Evolutionary conservation across 2,113 vertebrate species (phyloP).

Genomic region (Camelus dromedarius): DNA sequence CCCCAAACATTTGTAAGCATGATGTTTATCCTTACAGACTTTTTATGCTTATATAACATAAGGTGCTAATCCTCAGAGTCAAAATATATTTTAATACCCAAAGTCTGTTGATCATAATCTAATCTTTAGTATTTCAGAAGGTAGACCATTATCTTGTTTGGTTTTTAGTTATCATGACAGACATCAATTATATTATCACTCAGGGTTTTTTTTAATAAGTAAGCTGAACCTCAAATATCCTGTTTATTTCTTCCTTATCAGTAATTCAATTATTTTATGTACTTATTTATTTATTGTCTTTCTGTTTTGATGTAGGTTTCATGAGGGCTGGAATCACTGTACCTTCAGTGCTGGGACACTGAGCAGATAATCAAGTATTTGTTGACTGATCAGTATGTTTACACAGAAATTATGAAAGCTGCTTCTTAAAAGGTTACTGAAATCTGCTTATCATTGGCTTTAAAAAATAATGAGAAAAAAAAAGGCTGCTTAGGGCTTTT

Average conservation of each 20-base stretch:
- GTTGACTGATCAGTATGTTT: neutral
- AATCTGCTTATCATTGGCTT: slow-evolving; percentile 31
- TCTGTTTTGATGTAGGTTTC: neutral
- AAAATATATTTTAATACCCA: slow-evolving; percentile 27
- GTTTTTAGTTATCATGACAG: slow-evolving; percentile 28
- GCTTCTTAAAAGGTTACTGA: neutral
- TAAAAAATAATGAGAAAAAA: neutral
- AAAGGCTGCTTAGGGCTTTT: neutral
- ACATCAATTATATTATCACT: slow-evolving; percentile 13
- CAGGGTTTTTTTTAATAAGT: neutral
- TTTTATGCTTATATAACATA: neutral
- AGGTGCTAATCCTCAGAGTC: neutral
- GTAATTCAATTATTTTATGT: neutral
- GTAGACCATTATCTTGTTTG: neutral
- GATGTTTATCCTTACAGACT: slow-evolving; percentile 4
- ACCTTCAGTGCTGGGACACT: neutral
- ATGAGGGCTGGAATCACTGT: neutral
- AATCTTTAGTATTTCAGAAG: slow-evolving; percentile 44
- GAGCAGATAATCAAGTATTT: slow-evolving; percentile 39
- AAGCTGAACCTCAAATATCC: neutral
- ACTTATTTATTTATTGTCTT: slow-evolving; percentile 35
- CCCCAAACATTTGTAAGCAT: neutral
- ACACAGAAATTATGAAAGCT: slow-evolving; percentile 50
- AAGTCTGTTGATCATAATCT: slow-evolving; percentile 34
- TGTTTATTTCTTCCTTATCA: slow-evolving; percentile 30